Percentiles rank a stretch among this genome's conserved stretches.
These are phyloP conservation scores for Resseliella maxima DNA, from an alignment of 2,888 invertebrate species.

Conservation along the genomic window DNA sequence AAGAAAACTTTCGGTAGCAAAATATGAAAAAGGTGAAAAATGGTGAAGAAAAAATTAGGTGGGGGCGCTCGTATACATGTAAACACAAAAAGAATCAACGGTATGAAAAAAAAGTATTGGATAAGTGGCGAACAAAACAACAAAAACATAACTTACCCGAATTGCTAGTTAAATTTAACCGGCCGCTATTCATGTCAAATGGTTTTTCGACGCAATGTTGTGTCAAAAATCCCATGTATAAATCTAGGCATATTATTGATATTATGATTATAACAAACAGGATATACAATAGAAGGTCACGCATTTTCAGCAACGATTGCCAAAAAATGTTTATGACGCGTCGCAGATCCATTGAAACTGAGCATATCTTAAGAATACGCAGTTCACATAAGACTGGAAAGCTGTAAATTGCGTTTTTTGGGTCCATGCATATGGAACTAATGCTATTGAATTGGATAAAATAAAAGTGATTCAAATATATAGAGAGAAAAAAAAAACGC, in stretches of 20 bases:
- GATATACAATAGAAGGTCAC: conserved; percentile 86
- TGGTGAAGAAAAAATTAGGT: background rate
- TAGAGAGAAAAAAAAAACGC: too few species aligned
- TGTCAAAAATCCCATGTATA: conserved; percentile 82
- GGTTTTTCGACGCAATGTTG: conserved; percentile 68
- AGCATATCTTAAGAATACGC: conserved; percentile 11
- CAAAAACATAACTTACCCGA: conserved; percentile 15
- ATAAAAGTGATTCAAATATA: too few species aligned
- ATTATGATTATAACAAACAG: conserved; percentile 86
- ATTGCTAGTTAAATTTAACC: background rate
- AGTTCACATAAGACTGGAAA: background rate
- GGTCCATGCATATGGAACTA: background rate
- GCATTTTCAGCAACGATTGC: conserved; percentile 81
- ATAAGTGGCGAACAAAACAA: background rate
- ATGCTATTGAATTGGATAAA: background rate
- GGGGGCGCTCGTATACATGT: conserved; percentile 1
- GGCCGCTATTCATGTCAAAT: background rate
- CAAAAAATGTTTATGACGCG: background rate
- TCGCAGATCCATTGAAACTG: conserved; percentile 5
- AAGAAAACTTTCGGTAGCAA: background rate
- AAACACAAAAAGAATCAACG: conserved; percentile 6
- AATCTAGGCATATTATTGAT: conserved; percentile 84
- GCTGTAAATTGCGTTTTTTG: background rate
- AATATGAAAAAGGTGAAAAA: conserved; percentile 12
- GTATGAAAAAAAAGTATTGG: background rate